Conservation (phyloP, 2,113 vertebrate species). For the Caranx ignobilis region DNA sequence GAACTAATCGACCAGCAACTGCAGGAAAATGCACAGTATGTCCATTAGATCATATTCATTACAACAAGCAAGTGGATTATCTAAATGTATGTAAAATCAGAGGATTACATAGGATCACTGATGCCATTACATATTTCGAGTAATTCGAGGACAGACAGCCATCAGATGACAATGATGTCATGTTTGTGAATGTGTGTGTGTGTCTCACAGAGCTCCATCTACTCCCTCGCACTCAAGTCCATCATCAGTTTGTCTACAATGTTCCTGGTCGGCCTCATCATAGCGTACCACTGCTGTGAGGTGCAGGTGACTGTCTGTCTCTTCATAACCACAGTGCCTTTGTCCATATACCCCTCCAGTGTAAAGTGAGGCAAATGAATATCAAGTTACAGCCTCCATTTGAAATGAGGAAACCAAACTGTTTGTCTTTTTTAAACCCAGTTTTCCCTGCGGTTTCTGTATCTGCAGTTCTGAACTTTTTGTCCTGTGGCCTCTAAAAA, state of each 20-base stretch:
- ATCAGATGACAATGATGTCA: slow-evolving; percentile 37
- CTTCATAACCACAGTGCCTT: neutral
- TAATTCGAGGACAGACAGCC: slow-evolving; percentile 12
- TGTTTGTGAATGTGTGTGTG: slow-evolving; percentile 5
- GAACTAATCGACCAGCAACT: neutral
- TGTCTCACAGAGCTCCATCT: slow-evolving; percentile 89
- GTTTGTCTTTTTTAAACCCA: neutral
- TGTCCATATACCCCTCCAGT: neutral
- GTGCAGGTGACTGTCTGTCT: slow-evolving; percentile 88
- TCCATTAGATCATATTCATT: slow-evolving; percentile 31
- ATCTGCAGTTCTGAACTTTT: neutral
- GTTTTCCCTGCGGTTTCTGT: neutral
- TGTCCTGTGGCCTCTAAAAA: neutral
- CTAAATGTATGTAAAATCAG: slow-evolving; percentile 39
- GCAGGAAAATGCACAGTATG: slow-evolving; percentile 11
- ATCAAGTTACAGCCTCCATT: neutral
- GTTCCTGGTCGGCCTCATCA: slow-evolving; percentile 91
- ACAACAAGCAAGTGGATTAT: slow-evolving; percentile 36
- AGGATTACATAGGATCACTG: slow-evolving; percentile 18
- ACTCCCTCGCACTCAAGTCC: slow-evolving; percentile 94
- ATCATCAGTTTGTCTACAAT: slow-evolving; percentile 95
- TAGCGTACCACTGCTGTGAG: slow-evolving; percentile 94
- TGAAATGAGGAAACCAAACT: neutral
- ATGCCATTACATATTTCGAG: slow-evolving; percentile 33
- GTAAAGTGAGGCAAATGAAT: neutral